Evolutionary conservation across 2,797 vertebrate species (phyloP), one percentile per base, ranked within the genome.

Genomic region (Lemur catta): DNA sequence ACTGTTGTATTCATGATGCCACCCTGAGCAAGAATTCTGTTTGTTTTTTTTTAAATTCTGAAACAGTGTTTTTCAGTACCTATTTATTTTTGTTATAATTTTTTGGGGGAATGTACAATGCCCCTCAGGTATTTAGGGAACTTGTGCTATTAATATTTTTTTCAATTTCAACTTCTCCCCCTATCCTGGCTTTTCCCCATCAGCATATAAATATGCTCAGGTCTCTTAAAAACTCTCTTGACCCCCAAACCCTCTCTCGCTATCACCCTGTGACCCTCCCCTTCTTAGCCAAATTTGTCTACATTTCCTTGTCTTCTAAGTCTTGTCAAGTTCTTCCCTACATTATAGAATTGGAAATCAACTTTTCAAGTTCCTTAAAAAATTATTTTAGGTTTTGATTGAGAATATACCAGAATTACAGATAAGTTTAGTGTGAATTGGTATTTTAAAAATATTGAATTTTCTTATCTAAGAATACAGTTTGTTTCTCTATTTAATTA

Each of bases 1-100:
- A 67, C 26, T 59, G 33, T 41, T 59, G 17, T 82, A 4, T 78
- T 81, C 41, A 81, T 59, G 48, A 71, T 71, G 38, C 43, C n/a
- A 93, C 20, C n/a, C 28, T 89, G 12, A 95, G 50, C 18, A 85
- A 87, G 13, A 78, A 57, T 93, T 95, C 63, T 82, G 33, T 84
- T 87, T 80, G 52, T 2, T 84, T 93, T 84, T 86, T 81, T 61
- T 5, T 50, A 9, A 88, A 52, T 85, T 75, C 79, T 46, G 30
- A 90, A 85, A 72, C n/a, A 65, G 15, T 78, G 22, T 50, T 88
- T 20, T 46, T 88, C 20, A 72, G 38, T 82, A 71, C 67, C 20
- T 79, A 8, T 57, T 76, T 46, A 41, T 48, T 63, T 71, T 57
- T 84, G 13, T 72, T 93, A 50, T 43, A 65, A 50, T 35, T 67